Conservation (phyloP, 2,797 vertebrate genomes). For the Garrulus glandarius region DNA sequence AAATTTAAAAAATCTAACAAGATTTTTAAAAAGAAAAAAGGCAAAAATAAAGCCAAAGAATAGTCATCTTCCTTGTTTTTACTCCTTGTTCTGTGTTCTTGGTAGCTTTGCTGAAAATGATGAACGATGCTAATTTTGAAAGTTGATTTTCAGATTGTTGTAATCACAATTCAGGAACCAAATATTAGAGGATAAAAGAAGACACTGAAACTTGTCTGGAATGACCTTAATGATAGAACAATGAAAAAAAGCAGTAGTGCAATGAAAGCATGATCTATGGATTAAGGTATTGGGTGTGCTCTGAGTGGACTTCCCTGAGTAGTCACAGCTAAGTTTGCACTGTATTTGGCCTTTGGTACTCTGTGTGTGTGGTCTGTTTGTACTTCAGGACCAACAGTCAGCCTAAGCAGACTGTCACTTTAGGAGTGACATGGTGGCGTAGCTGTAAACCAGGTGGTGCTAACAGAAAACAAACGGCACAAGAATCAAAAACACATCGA, state of each 20-base stretch:
- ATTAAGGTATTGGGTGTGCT: not conserved
- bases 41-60: not conserved
- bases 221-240: not conserved
- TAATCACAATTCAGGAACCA: not conserved
- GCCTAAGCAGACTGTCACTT: not conserved
- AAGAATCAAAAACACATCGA: not conserved
- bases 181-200: not conserved
- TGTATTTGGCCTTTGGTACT: not conserved
- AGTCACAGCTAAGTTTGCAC: not conserved
- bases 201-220: not conserved
- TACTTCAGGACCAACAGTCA: not conserved
- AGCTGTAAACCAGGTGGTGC: not conserved
- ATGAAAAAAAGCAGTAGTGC: not conserved
- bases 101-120: not conserved
- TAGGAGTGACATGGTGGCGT: not conserved
- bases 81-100: not conserved
- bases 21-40: not conserved
- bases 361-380: not conserved
- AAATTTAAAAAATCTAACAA: not conserved
- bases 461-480: conserved; percentile 11
- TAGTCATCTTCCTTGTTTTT: not conserved
- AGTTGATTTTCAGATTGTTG: not conserved
- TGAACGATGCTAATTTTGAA: not conserved
- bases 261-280: not conserved
- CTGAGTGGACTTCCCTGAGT: not conserved